Evolutionary conservation across 2,797 vertebrate genomes (phyloP), one percentile per base, ranked within the genome.

Genomic region (Spatula versicolor): DNA sequence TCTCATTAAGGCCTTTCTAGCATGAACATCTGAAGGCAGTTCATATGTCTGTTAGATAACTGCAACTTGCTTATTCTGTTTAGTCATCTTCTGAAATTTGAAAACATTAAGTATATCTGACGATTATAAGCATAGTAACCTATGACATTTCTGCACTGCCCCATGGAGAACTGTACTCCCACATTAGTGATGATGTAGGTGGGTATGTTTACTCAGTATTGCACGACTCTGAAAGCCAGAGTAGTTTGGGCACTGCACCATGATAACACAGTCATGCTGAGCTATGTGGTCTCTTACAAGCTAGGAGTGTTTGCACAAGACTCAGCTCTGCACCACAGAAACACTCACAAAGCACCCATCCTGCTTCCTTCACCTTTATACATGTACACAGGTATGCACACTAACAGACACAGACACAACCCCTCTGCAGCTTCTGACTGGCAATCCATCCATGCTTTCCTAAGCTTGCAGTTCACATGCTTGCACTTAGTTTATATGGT

Each of bases 401-500:
- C 0, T 31, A 25, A 25, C 21, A 67, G n/a, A 64, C 18, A 41
- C 0, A 0, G 55, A 30, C 20, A 10, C 0, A 4, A 52, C 41
- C 59, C n/a, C 22, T 69, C 62, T 28, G 45, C 31, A 69, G 26
- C 33, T 73, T 62, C 62, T 68, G 31, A 10, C 58, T 52, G 69
- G 33, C 58, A 92, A 28, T 21, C 64, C 26, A 50, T 20, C 6
- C 26, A 19, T 3, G 21, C 31, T 67, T 75, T 78, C 76, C 69
- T 20, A 52, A 62, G 39, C 18, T 26, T 86, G 62, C 28, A 43
- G 13, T 43, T 31, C 28, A 41, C 39, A 43, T 69, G 19, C 21
- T 71, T 54, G 35, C 19, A 39, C 28, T 55, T 78, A 0, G 5
- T 71, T 82, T 69, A 30, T 1, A 28, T 8, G 7, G 7, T 11